Evolutionary conservation across 1,140 invertebrate species (phyloP).

Genomic region (Thrips palmi): DNA sequence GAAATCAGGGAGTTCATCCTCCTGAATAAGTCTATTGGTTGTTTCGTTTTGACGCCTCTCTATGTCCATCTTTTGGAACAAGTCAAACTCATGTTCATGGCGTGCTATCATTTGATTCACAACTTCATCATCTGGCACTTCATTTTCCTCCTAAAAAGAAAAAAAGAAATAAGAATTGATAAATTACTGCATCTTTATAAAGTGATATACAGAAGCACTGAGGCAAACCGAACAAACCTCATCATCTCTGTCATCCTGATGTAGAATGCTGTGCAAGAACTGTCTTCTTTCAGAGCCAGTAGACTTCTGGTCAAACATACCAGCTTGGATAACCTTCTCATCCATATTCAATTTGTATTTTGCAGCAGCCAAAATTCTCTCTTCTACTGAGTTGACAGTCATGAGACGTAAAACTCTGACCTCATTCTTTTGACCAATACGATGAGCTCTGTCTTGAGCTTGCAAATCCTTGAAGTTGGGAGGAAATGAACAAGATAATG

Average conservation of each 20-base stretch:
- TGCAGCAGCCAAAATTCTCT: slow-evolving; percentile 43
- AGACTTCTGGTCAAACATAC: slow-evolving; percentile 56
- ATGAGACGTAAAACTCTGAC: slow-evolving; percentile 42
- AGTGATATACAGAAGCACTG: not conserved
- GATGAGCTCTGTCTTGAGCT: slow-evolving; percentile 53
- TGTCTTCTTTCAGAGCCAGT: slow-evolving; percentile 39
- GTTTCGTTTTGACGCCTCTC: too few species aligned
- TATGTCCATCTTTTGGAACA: slow-evolving; percentile 46
- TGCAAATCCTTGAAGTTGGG: slow-evolving; percentile 22
- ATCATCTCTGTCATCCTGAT: slow-evolving; percentile 33
- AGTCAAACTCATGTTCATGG: slow-evolving; percentile 41
- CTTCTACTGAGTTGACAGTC: slow-evolving; percentile 53
- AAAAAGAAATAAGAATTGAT: not conserved
- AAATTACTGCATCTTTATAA: not conserved
- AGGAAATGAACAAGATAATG: slow-evolving; percentile 1
- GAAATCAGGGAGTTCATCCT: slow-evolving; percentile 41
- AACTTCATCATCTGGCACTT: slow-evolving; percentile 54
- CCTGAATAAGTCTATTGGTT: slow-evolving; percentile 41
- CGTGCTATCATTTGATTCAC: slow-evolving; percentile 58
- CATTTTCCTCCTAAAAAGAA: slow-evolving; percentile 38
- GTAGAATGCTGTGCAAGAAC: slow-evolving; percentile 40
- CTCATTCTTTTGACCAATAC: slow-evolving; percentile 53
- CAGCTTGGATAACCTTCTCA: slow-evolving; percentile 57
- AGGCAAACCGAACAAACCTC: slow-evolving; percentile 23
- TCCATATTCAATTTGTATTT: slow-evolving; percentile 54